Evolutionary conservation across 2,888 invertebrate genomes (phyloP), one percentile per base, ranked within the genome.

Genomic region (Nomada fucata): DNA sequence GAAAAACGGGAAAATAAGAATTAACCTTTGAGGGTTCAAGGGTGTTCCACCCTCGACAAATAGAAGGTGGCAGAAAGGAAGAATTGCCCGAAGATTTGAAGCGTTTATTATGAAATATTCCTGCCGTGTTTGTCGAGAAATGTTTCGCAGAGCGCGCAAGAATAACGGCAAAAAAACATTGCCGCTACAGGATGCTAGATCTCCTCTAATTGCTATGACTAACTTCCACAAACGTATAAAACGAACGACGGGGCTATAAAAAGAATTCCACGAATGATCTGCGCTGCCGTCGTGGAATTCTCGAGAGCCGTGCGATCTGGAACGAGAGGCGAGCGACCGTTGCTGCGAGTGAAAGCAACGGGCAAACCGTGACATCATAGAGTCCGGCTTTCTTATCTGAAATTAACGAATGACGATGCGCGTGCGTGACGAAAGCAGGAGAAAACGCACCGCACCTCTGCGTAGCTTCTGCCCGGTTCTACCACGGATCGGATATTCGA

Each of bases 301-400:
- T 44, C 13, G 64, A 72, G 70, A 73, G 73, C 42, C 50, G n/a
- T 61, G 47, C 26, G 64, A 77, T 75, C 63, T 65, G 64, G 71
- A 71, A 76, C 65, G 73, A 63, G 52, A 23, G 75, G 15, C 65
- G 60, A 26, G 47, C 47, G 50, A 59, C n/a, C 64, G 71, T 47
- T 64, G 69, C 68, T 64, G 72, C 75, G 82, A 90, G 91, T 90
- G 91, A 91, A 91, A 91, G 91, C 87, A 87, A 73, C 67, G 76
- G 71, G 65, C 72, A 85, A 69, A 80, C 70, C 77, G 68, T 90
- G 91, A 91, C 91, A 87, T 91, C 91, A 91, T 77, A 80, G 85
- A 81, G 83, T 89, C 88, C 89, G 88, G 86, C 89, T 91, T 91
- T 91, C 90, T 83, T 91, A 82, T 18, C 29, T 75, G 84, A 86